Conservation (phyloP, 2,888 invertebrate genomes). For the Ophion costatus region DNA sequence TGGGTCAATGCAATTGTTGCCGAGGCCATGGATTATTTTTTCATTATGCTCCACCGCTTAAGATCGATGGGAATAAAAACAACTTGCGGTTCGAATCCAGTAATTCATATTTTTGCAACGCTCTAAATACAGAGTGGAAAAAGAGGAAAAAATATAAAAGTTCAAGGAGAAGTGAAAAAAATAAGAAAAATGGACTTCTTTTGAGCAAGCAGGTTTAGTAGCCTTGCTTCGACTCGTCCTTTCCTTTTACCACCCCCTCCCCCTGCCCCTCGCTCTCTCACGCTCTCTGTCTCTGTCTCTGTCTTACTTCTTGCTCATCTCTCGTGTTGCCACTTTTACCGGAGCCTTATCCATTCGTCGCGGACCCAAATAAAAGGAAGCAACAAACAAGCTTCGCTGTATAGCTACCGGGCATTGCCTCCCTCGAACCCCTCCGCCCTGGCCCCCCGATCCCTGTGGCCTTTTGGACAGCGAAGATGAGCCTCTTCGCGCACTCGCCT, state of each 20-base stretch:
- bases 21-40: too few relatives aligned
- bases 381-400: constrained; percentile 46
- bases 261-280: too few relatives aligned
- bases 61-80: too few relatives aligned
- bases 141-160: too few relatives aligned
- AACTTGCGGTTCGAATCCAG: too few relatives aligned
- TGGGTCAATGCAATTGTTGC: too few relatives aligned
- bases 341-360: constrained; percentile 40
- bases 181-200: not conserved
- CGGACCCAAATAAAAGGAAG: constrained; percentile 45
- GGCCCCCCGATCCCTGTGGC: constrained; percentile 5
- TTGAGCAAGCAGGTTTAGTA: not conserved
- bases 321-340: constrained; percentile 32
- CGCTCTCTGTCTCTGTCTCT: not conserved
- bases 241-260: too few relatives aligned
- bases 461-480: constrained; percentile 30
- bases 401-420: constrained; percentile 50
- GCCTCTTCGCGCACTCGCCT: constrained; percentile 25
- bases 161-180: too few relatives aligned
- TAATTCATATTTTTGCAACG: too few relatives aligned
- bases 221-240: not conserved
- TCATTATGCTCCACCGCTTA: too few relatives aligned
- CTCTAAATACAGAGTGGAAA: too few relatives aligned
- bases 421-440: not conserved
- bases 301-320: constrained; percentile 4